These are phyloP conservation scores for Eupithecia exiguata DNA, from an alignment of 2,888 invertebrate species.

Conservation along the genomic window DNA sequence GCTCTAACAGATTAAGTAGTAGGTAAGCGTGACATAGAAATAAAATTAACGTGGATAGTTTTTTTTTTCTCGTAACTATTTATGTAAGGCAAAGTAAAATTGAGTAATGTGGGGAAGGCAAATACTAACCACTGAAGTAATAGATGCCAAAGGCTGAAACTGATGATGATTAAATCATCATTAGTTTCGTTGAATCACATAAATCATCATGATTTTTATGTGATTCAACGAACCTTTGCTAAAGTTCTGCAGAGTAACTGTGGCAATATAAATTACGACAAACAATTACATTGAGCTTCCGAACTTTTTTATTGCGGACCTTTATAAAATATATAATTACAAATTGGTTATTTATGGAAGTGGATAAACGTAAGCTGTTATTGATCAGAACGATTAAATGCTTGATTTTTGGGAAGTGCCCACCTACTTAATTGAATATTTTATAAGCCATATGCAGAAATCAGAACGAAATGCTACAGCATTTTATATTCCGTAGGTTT, in stretches of 20 bases:
- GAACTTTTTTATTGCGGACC: constrained; percentile 4
- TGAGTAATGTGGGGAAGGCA: neutral
- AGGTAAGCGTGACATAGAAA: neutral
- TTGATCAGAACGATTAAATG: neutral
- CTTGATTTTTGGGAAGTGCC: constrained; percentile 3
- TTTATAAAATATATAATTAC: constrained; percentile 10
- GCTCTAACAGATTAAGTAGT: neutral
- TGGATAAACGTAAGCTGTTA: constrained; percentile 6
- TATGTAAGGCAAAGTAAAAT: neutral
- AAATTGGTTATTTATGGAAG: constrained; percentile 36
- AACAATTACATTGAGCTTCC: constrained; percentile 9
- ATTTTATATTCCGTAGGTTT: neutral
- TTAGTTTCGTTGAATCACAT: too few species aligned
- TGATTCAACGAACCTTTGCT: neutral
- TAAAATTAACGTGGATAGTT: too few species aligned
- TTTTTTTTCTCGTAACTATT: too few species aligned
- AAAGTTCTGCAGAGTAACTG: neutral
- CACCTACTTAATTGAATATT: neutral
- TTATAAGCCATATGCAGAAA: neutral
- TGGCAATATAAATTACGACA: constrained; percentile 6
- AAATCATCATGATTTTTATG: neutral
- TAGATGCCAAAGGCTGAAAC: neutral
- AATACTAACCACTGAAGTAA: neutral
- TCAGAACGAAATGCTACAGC: neutral
- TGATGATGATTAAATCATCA: neutral